A percentile compares a stretch with the other conserved stretches of the same genome.
phyloP scores from a whole-genome alignment of 2,888 invertebrate species.

The Rotaria magnacalcarata region DNA sequence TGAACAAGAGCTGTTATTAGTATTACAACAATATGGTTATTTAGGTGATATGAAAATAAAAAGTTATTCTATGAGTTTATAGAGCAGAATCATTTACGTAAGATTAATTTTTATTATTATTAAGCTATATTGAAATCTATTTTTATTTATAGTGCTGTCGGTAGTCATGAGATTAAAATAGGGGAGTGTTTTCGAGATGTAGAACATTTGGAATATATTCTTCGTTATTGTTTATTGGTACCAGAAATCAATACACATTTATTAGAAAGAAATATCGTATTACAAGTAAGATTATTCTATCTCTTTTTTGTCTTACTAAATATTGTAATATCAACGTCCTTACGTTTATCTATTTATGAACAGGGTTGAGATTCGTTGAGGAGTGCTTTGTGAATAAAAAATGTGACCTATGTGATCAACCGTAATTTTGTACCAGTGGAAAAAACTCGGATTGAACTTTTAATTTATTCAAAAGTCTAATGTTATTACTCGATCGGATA shows the following conservation, averaged over 20 bases:
- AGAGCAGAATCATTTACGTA: conserved; percentile 66
- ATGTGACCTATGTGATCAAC: too few relatives aligned
- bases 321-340: too few relatives aligned
- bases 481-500: too few relatives aligned
- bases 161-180: neutral
- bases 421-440: too few relatives aligned
- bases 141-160: neutral
- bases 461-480: too few relatives aligned
- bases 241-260: neutral
- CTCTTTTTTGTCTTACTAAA: too few relatives aligned
- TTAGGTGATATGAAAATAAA: conserved; percentile 46
- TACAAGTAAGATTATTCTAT: neutral
- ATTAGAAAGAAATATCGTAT: neutral
- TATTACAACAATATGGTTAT: conserved; percentile 37
- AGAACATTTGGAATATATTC: neutral
- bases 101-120: neutral
- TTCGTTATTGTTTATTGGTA: neutral
- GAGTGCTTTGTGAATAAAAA: too few relatives aligned
- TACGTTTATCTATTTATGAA: too few relatives aligned
- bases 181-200: neutral
- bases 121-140: neutral
- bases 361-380: too few relatives aligned
- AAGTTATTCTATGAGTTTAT: conserved; percentile 67
- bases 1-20: conserved; percentile 35
- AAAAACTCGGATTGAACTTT: too few relatives aligned